phyloP scores from a whole-genome alignment of 2,888 invertebrate genomes.

The Spodoptera exigua region DNA sequence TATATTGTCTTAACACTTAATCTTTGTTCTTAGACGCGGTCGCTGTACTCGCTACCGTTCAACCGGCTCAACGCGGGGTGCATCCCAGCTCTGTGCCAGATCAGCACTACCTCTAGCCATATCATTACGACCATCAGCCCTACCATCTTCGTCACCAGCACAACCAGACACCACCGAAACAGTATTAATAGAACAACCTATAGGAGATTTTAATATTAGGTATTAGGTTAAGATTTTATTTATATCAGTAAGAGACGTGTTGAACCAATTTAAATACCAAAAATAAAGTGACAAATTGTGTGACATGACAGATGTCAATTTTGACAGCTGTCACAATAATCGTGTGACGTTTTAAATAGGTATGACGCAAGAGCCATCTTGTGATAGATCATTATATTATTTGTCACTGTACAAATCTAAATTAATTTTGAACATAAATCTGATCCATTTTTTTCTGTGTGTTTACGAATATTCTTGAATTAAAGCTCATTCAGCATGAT shows the following conservation, averaged over 20 bases:
- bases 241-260: slow-evolving; percentile 13
- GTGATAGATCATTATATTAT: no score
- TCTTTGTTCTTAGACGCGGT: slow-evolving; percentile 89
- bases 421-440: no score
- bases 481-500: no score
- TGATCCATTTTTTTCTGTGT: no score
- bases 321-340: no score
- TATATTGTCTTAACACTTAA: no score
- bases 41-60: slow-evolving; percentile 92
- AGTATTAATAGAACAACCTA: slow-evolving; percentile 74
- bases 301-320: no score
- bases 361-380: no score
- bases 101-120: slow-evolving; percentile 93
- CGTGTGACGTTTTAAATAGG: no score
- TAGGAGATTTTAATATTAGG: slow-evolving; percentile 73
- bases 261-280: slow-evolving; percentile 2
- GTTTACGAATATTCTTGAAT: no score
- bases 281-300: no score
- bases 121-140: slow-evolving; percentile 91
- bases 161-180: slow-evolving; percentile 78
- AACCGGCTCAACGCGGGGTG: slow-evolving; percentile 92
- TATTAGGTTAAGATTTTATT: slow-evolving; percentile 61
- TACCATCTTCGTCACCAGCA: slow-evolving; percentile 70
- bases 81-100: slow-evolving; percentile 92
- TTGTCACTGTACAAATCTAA: no score